Evolutionary conservation across 2,888 invertebrate genomes (phyloP).

Genomic region (Caenorhabditis sp.): DNA sequence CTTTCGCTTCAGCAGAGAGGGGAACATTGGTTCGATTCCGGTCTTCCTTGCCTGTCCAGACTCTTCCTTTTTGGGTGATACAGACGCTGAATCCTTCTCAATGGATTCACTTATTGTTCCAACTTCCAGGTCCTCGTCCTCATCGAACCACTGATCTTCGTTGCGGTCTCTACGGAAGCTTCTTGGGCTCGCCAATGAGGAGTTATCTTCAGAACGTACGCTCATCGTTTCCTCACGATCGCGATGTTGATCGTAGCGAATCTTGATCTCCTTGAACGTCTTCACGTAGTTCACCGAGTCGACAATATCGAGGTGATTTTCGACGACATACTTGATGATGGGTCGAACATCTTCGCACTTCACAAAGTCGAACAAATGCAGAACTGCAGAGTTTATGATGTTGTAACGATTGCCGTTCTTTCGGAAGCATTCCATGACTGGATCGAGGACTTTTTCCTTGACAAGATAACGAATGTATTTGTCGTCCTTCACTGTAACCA

Average conservation of each 20-base stretch:
- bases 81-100: conserved; percentile 63
- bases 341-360: conserved; percentile 85
- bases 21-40: conserved; percentile 79
- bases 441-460: conserved; percentile 92
- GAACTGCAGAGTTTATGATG: conserved; percentile 97
- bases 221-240: conserved; percentile 72
- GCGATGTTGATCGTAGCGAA: conserved; percentile 72
- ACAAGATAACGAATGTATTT: conserved; percentile 97
- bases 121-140: conserved; percentile 76
- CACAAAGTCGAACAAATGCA: conserved; percentile 99
- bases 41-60: conserved; percentile 69
- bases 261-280: conserved; percentile 87
- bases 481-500: conserved; percentile 97
- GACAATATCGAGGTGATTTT: conserved; percentile 95
- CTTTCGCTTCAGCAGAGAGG: conserved; percentile 73
- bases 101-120: conserved; percentile 56
- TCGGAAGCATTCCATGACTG: conserved; percentile 96
- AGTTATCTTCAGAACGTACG: conserved; percentile 62
- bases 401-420: conserved; percentile 98
- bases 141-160: conserved; percentile 81
- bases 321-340: conserved; percentile 91
- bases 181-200: conserved; percentile 55
- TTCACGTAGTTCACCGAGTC: conserved; percentile 97
- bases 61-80: conserved; percentile 61
- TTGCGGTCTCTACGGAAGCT: conserved; percentile 63